phyloP scores from a whole-genome alignment of 2,113 vertebrate species.

The Phalacrocorax brasilianus region DNA sequence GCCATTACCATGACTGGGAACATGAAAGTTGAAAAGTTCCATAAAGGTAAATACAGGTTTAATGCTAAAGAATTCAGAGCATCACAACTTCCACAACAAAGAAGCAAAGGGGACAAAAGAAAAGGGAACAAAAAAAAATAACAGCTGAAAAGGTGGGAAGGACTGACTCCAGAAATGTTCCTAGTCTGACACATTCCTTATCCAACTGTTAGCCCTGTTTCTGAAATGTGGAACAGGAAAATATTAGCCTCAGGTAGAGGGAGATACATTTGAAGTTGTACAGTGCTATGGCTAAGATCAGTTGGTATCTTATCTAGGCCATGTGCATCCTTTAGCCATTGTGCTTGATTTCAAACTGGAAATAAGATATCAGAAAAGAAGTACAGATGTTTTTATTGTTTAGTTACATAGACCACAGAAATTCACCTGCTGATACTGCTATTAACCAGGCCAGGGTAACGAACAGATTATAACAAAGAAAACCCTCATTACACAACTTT shows the following conservation, averaged over 20 bases:
- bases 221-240: neutral
- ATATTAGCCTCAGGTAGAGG: too few species aligned
- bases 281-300: neutral
- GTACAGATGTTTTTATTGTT: neutral
- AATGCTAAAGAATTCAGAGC: neutral
- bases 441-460: neutral
- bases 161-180: neutral
- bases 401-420: fast-evolving
- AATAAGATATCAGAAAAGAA: fast-evolving
- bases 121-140: neutral
- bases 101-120: neutral
- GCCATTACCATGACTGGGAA: neutral
- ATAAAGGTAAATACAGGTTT: neutral
- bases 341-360: neutral
- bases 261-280: fast-evolving
- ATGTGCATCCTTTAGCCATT: neutral
- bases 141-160: neutral
- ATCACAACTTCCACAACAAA: neutral
- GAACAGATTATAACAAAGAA: neutral
- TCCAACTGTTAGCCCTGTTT: neutral
- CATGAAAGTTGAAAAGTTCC: neutral
- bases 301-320: fast-evolving
- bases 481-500: neutral
- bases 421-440: neutral
- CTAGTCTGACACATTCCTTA: neutral